phyloP scores from a whole-genome alignment of 2,113 vertebrate species.

The Bolborhynchus lineola region DNA sequence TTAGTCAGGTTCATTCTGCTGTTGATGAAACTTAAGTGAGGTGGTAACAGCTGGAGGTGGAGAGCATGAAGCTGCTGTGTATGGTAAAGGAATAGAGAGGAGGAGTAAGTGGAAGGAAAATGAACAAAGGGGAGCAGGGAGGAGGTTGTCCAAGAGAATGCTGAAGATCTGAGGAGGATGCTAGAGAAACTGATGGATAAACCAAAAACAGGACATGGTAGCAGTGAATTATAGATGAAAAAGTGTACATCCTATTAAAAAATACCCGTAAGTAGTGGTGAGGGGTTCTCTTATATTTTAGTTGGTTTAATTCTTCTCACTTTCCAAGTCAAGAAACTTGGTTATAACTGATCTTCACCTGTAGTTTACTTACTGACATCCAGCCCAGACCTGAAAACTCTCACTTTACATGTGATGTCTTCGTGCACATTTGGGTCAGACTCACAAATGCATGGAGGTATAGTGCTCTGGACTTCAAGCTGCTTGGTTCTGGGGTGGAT shows the following conservation, averaged over 20 bases:
- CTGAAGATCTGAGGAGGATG: neutral
- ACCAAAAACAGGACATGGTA: neutral
- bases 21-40: rapidly evolving
- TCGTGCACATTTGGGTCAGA: neutral
- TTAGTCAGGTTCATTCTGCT: neutral
- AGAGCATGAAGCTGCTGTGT: neutral
- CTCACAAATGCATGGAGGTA: neutral
- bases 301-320: neutral
- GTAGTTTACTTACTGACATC: neutral
- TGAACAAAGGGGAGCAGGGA: neutral
- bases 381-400: neutral
- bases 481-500: neutral
- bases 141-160: neutral
- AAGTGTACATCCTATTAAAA: neutral
- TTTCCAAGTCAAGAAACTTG: neutral
- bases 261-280: neutral
- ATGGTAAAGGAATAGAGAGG: neutral
- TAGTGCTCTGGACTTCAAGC: neutral
- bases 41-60: neutral
- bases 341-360: neutral
- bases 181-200: neutral
- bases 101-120: neutral
- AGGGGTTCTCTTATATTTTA: neutral
- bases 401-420: neutral
- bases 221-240: rapidly evolving